Evolutionary conservation across 2,888 invertebrate genomes (phyloP).

Genomic region (Mimachlamys varia): DNA sequence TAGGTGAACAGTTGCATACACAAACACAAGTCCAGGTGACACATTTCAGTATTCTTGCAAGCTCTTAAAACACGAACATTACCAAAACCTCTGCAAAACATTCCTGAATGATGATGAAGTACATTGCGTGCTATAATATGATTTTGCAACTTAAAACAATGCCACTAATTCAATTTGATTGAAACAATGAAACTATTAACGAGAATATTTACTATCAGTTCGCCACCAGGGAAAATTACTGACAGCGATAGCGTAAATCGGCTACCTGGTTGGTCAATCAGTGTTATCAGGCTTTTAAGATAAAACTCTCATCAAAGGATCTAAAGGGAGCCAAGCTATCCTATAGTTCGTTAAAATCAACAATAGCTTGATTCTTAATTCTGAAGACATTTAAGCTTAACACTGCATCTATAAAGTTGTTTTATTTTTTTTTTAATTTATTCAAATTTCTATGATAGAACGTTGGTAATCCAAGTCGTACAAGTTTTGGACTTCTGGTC

Average conservation of each 20-base stretch:
- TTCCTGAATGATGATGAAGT: neutral
- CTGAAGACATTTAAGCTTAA: neutral
- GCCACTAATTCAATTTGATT: neutral
- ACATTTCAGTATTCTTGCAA: no score
- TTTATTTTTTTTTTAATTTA: neutral
- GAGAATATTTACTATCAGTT: neutral
- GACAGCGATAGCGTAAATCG: neutral
- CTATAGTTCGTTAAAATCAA: neutral
- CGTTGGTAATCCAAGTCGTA: neutral
- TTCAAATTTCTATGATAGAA: neutral
- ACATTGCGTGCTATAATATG: neutral
- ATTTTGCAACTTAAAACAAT: neutral
- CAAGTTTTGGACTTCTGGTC: neutral
- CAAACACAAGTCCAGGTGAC: no score
- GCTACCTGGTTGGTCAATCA: neutral
- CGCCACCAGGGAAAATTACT: neutral
- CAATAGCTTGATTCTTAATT: neutral
- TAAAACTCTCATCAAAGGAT: neutral
- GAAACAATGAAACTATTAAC: neutral
- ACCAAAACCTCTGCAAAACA: neutral
- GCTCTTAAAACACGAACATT: no score
- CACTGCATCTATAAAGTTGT: neutral
- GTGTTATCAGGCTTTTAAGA: neutral
- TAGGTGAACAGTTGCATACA: no score
- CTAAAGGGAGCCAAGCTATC: neutral